These are phyloP conservation scores for Eucidaris tribuloides DNA, from an alignment of 35 echinoderm and acorn worm genomes.

Conservation along the genomic window DNA sequence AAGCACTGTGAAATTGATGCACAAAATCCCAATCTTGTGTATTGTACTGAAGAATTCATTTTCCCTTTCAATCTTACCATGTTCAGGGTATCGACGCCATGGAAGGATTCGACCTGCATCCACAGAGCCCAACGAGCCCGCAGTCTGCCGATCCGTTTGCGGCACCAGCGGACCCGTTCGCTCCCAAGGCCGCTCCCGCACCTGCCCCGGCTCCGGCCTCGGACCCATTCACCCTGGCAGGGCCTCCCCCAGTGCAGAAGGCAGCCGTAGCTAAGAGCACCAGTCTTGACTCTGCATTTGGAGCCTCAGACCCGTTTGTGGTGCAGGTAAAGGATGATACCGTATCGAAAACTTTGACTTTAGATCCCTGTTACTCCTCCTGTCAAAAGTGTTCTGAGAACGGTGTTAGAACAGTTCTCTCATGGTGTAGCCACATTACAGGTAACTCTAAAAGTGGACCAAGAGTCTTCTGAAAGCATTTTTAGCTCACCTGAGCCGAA, in stretches of 20 bases:
- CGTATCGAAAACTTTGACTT: no score
- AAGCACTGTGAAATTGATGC: no score
- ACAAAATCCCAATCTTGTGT: no score
- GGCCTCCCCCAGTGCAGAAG: background rate
- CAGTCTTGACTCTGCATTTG: background rate
- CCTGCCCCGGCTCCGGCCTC: background rate
- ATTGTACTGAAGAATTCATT: no score
- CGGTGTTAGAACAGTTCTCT: no score
- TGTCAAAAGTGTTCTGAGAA: no score
- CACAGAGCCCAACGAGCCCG: background rate
- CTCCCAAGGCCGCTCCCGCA: background rate
- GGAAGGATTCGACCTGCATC: constrained; percentile 53
- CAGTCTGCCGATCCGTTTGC: background rate
- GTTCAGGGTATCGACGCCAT: constrained; percentile 58
- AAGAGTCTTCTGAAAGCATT: no score
- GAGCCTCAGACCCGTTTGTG: background rate
- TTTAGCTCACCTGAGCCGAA: no score
- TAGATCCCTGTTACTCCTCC: no score
- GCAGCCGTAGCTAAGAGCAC: background rate
- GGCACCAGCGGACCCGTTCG: constrained; percentile 19
- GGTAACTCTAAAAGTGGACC: no score
- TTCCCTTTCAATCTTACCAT: background rate
- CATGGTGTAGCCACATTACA: no score
- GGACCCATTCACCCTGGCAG: constrained; percentile 18
- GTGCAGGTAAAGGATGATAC: no score